These are phyloP conservation scores for Brachionus asplanchnoidis DNA, from an alignment of 1,140 invertebrate genomes.

Conservation along the genomic window DNA sequence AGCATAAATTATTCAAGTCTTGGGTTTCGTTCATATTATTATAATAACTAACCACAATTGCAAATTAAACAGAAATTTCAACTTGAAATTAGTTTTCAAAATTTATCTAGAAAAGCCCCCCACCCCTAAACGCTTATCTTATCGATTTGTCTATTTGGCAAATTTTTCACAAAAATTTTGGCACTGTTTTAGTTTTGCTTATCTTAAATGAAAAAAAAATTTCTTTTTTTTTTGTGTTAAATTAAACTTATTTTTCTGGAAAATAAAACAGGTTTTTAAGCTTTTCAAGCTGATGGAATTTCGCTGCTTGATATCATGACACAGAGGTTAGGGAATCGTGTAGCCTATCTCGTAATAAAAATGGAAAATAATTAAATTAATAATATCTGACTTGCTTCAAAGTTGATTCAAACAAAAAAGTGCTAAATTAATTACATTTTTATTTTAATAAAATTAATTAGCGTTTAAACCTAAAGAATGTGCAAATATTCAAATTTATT, in stretches of 20 bases:
- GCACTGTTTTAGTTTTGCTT: neutral
- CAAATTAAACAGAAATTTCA: neutral
- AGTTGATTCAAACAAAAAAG: neutral
- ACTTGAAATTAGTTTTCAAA: neutral
- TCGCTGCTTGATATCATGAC: neutral
- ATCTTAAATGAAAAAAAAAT: neutral
- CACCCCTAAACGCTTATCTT: neutral
- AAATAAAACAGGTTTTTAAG: neutral
- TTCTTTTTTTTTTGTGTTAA: neutral
- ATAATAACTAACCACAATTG: neutral
- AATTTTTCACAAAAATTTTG: neutral
- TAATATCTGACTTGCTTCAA: neutral
- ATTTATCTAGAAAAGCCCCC: neutral
- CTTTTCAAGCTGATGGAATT: neutral
- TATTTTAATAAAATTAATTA: neutral
- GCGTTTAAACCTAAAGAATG: too few relatives aligned
- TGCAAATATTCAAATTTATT: neutral
- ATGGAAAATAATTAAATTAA: neutral
- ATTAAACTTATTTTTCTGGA: neutral
- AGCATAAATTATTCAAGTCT: neutral
- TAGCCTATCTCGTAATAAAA: neutral
- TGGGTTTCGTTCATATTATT: neutral
- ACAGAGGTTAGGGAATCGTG: neutral
- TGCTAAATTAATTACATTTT: neutral
- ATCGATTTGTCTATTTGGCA: neutral